phyloP scores from a whole-genome alignment of 2,888 invertebrate species.

The Lacanobia wlatinum region DNA sequence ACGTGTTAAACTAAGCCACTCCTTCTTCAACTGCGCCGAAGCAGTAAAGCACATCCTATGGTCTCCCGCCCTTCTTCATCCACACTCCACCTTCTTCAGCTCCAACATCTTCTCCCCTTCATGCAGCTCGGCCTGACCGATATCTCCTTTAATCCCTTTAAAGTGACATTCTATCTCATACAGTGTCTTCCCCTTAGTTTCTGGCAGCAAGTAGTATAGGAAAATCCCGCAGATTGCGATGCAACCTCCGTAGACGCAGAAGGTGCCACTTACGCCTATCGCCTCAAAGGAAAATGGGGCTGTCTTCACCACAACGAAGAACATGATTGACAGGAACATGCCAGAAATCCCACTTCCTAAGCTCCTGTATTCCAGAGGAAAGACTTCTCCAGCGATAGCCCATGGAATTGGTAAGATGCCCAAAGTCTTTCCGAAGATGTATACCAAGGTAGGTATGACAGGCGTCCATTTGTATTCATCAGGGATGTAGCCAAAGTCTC shows the following conservation, averaged over 20 bases:
- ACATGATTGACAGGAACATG: slow-evolving; percentile 91
- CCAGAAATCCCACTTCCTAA: slow-evolving; percentile 92
- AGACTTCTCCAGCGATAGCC: slow-evolving; percentile 94
- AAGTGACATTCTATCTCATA: slow-evolving; percentile 92
- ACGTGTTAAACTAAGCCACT: slow-evolving; percentile 52
- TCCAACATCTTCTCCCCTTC: slow-evolving; percentile 85
- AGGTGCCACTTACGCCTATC: slow-evolving; percentile 91
- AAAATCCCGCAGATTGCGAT: slow-evolving; percentile 90
- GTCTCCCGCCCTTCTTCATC: slow-evolving; percentile 72
- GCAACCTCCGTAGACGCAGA: slow-evolving; percentile 90
- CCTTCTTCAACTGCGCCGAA: slow-evolving; percentile 59
- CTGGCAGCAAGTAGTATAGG: slow-evolving; percentile 91
- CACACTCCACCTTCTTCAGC: slow-evolving; percentile 81
- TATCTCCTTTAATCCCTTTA: slow-evolving; percentile 74
- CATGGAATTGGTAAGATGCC: slow-evolving; percentile 93
- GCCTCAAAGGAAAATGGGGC: slow-evolving; percentile 89
- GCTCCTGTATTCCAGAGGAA: slow-evolving; percentile 91
- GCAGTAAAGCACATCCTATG: slow-evolving; percentile 79
- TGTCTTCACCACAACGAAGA: slow-evolving; percentile 92
- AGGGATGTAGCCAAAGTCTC: slow-evolving; percentile 79
- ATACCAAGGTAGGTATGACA: slow-evolving; percentile 88
- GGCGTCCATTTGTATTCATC: slow-evolving; percentile 84
- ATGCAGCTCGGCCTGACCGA: slow-evolving; percentile 53
- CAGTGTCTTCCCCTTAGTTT: slow-evolving; percentile 93
- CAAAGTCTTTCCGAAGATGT: slow-evolving; percentile 90